These are phyloP conservation scores for Ailuropoda melanoleuca DNA, from an alignment of 2,113 vertebrate species.

Conservation along the genomic window DNA sequence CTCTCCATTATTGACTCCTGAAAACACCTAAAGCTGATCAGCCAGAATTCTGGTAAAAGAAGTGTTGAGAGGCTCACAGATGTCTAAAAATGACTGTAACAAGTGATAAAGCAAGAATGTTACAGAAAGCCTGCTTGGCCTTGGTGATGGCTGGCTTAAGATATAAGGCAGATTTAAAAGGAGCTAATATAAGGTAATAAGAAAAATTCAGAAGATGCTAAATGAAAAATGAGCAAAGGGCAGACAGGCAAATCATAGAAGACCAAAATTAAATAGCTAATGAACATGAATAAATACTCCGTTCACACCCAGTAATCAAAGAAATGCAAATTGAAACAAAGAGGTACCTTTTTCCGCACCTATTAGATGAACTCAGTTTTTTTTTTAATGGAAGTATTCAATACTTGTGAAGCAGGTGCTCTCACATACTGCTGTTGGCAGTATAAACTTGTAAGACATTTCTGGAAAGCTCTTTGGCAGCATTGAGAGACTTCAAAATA, in stretches of 20 bases:
- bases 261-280: slow-evolving; percentile 1
- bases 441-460: slow-evolving; percentile 1
- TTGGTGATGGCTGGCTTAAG: not conserved
- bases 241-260: slow-evolving; percentile 14
- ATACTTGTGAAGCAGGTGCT: not conserved
- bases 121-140: not conserved
- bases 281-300: slow-evolving; percentile 16
- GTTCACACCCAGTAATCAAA: not conserved
- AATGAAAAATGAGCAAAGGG: not conserved
- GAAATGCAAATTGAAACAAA: not conserved
- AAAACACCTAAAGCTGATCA: not conserved
- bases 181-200: not conserved
- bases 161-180: not conserved
- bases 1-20: not conserved
- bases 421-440: not conserved
- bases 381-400: not conserved
- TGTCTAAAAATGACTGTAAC: not conserved
- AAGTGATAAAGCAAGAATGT: not conserved
- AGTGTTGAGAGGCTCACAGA: not conserved
- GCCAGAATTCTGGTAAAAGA: not conserved
- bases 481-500: slow-evolving; percentile 26
- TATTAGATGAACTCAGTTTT: not conserved
- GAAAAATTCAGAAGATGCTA: slow-evolving; percentile 11
- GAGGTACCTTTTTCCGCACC: not conserved
- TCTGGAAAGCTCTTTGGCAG: slow-evolving; percentile 37